Percentiles rank a stretch among this genome's conserved stretches.
These are phyloP conservation scores for Ctenopoma multispine DNA, from an alignment of 2,797 vertebrate genomes.

Conservation along the genomic window DNA sequence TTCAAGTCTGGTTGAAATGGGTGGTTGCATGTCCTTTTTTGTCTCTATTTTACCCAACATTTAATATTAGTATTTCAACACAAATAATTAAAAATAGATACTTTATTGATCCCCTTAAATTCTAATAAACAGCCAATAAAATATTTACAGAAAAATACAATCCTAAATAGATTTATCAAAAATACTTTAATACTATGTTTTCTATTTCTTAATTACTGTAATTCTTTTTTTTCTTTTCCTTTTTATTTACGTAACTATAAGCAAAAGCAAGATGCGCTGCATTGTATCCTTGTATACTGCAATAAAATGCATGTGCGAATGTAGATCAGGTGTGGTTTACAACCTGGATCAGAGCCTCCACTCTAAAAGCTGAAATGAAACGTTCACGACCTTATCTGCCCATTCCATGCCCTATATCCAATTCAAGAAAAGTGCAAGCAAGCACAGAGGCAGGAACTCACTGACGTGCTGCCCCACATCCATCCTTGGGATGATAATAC, in stretches of 20 bases:
- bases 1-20: not conserved
- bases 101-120: too few species aligned
- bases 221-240: not conserved
- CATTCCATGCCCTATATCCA: conserved; percentile 47
- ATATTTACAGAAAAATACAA: not conserved
- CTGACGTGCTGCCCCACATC: conserved; percentile 58
- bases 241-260: not conserved
- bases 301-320: conserved; percentile 3
- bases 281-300: not conserved
- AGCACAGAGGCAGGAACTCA: conserved; percentile 52
- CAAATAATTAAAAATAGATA: too few species aligned
- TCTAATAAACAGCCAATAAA: not conserved
- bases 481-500: conserved; percentile 65
- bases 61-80: not conserved
- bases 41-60: not conserved
- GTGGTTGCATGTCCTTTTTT: not conserved
- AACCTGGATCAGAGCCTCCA: conserved; percentile 14
- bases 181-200: not conserved
- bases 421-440: conserved; percentile 53
- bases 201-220: too few species aligned
- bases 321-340: conserved; percentile 35
- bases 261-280: not conserved
- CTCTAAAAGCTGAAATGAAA: conserved; percentile 34
- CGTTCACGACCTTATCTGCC: conserved; percentile 62
- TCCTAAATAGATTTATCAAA: not conserved